phyloP scores from a whole-genome alignment of 1,140 invertebrate genomes.

The Drosophila subobscura region DNA sequence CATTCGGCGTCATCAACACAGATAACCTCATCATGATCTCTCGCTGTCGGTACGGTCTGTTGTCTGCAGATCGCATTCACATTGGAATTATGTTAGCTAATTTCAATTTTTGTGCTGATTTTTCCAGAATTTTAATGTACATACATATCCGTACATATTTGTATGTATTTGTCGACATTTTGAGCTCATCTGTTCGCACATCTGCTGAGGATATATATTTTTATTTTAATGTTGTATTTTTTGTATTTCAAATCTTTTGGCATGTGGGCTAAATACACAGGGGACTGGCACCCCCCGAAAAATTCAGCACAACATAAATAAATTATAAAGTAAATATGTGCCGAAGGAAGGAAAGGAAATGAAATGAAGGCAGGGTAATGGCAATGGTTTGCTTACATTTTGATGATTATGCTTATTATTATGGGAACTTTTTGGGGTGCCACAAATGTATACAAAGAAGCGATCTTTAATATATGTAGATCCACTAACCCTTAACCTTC shows the following conservation, averaged over 20 bases:
- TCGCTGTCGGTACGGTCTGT: background rate
- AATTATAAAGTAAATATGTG: slow-evolving; percentile 9
- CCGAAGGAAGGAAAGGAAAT: background rate
- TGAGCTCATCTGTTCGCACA: slow-evolving; percentile 58
- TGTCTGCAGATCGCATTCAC: slow-evolving; percentile 22
- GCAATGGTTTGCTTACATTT: background rate
- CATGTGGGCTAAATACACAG: slow-evolving; percentile 58
- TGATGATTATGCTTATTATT: too few relatives aligned
- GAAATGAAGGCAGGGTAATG: slow-evolving; percentile 14
- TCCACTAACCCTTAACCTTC: slow-evolving; percentile 26
- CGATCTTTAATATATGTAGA: too few relatives aligned
- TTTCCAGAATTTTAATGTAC: slow-evolving; percentile 36
- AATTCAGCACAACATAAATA: slow-evolving; percentile 33
- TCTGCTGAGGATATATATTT: slow-evolving; percentile 51
- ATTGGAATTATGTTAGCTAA: slow-evolving; percentile 44
- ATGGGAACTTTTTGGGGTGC: too few relatives aligned
- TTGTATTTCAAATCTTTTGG: slow-evolving; percentile 29
- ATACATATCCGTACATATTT: background rate
- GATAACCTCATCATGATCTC: slow-evolving; percentile 57
- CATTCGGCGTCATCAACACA: slow-evolving; percentile 63
- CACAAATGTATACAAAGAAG: too few relatives aligned
- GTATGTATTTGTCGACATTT: slow-evolving; percentile 32
- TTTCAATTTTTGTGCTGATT: slow-evolving; percentile 41
- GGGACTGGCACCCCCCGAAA: slow-evolving; percentile 27
- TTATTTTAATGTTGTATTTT: slow-evolving; percentile 28